Evolutionary conservation across 2,797 vertebrate species (phyloP), one percentile per base, ranked within the genome.

Genomic region (Linurgus olivaceus): DNA sequence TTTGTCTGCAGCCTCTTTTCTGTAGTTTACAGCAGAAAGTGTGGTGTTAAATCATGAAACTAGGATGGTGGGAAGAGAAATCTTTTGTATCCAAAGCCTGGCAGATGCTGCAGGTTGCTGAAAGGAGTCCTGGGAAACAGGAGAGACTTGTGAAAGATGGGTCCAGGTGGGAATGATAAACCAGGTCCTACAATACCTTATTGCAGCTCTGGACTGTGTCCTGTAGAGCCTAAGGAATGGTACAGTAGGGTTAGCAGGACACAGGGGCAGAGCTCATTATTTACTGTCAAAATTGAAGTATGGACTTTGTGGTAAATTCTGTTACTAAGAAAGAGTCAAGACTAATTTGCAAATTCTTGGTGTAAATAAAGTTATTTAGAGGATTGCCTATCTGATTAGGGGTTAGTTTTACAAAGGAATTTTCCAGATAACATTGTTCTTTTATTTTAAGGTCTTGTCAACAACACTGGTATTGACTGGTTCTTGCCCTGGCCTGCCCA

Each of bases 381-480:
- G 31, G 42, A 13, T 8, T 74, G 28, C 14, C 47, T 91, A 13
- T 37, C 31, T 80, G n/a, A 47, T 77, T 45, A 68, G 10, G 5
- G 18, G 24, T 45, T 55, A 18, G 29, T 67, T 87, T 57, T 29
- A 51, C 17, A 55, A 31, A 48, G 9, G 8, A 33, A 11, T 59
- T 70, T 50, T 71, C 93, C 28, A 52, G 17, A 9, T 82, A 33
- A 44, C 37, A 5, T 17, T 74, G 12, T 81, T 29, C 5, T 96
- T 94, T 96, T 71, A 83, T 67, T 96, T 79, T 88, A 92, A 99
- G 99, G 99, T 91, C 98, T 99, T 73, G 99, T 99, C 92, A 99
- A 99, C 94, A 99, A 99, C 95, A 99, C 99, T 31, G 99, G 99
- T 13, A 99, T 99, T 25, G 99, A 99, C 95, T 99, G 99, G 99